phyloP scores from a whole-genome alignment of 2,797 vertebrate genomes.

The Sebastes oblongus region DNA sequence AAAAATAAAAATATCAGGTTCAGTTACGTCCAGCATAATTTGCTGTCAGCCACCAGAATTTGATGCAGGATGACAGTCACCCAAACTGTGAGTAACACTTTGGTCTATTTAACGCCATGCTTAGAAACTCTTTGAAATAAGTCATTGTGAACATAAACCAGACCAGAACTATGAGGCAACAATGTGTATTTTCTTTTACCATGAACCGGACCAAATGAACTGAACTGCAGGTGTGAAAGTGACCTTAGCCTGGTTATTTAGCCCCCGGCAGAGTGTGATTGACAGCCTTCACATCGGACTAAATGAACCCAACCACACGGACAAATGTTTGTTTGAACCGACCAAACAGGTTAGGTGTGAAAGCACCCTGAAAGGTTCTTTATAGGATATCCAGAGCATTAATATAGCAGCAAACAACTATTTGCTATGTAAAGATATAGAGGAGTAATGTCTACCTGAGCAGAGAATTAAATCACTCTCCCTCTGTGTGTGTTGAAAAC shows the following conservation, averaged over 20 bases:
- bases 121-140: not conserved
- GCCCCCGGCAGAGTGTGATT: not conserved
- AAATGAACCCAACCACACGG: not conserved
- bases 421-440: not conserved
- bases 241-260: not conserved
- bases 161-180: not conserved
- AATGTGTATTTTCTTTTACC: not conserved
- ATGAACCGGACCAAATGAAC: not conserved
- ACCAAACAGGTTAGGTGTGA: not conserved
- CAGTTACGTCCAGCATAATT: not conserved
- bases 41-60: not conserved
- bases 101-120: not conserved
- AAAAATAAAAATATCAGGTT: not conserved
- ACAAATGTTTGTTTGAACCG: not conserved
- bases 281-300: not conserved
- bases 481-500: not conserved
- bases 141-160: not conserved
- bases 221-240: not conserved
- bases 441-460: not conserved
- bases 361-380: not conserved
- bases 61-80: not conserved
- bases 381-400: not conserved
- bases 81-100: not conserved
- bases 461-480: not conserved
- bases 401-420: not conserved